Percentiles rank a stretch among this genome's conserved stretches.
Conservation (phyloP, 2,113 vertebrate species). For the Cyphomyrus plagiostoma region DNA sequence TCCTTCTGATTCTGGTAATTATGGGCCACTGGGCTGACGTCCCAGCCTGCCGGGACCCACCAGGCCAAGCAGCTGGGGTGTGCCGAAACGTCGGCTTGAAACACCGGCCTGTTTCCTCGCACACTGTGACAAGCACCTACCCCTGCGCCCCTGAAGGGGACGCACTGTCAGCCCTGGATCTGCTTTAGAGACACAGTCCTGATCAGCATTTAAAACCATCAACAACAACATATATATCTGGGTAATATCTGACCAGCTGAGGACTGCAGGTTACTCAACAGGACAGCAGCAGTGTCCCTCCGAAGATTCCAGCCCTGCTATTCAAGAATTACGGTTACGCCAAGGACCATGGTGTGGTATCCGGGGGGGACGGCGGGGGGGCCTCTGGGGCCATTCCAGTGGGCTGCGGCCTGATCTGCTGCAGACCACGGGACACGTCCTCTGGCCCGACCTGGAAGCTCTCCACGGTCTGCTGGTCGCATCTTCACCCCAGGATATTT, state of each 20-base stretch:
- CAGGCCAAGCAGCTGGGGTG: neutral
- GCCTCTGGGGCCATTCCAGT: neutral
- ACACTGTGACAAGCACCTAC: neutral
- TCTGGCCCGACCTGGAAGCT: neutral
- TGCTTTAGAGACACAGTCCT: neutral
- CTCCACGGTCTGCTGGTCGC: neutral
- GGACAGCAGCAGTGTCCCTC: neutral
- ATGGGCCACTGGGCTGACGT: conserved; percentile 34
- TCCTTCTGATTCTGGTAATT: conserved; percentile 52
- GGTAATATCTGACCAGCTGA: neutral
- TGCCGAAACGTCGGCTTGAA: neutral
- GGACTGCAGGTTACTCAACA: neutral
- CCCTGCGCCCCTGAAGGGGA: neutral
- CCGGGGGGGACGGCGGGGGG: neutral
- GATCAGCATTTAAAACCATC: neutral
- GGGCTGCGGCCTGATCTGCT: neutral
- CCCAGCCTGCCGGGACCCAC: conserved; percentile 12
- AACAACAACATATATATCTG: neutral
- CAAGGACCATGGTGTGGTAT: neutral
- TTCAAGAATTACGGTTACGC: neutral
- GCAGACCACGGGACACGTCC: neutral
- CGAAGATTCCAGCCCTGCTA: neutral
- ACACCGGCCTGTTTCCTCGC: neutral
- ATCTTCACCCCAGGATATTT: neutral
- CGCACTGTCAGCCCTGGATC: neutral